Evolutionary conservation across 2,113 vertebrate genomes (phyloP), one percentile per base, ranked within the genome.

Genomic region (Tor tambroides): DNA sequence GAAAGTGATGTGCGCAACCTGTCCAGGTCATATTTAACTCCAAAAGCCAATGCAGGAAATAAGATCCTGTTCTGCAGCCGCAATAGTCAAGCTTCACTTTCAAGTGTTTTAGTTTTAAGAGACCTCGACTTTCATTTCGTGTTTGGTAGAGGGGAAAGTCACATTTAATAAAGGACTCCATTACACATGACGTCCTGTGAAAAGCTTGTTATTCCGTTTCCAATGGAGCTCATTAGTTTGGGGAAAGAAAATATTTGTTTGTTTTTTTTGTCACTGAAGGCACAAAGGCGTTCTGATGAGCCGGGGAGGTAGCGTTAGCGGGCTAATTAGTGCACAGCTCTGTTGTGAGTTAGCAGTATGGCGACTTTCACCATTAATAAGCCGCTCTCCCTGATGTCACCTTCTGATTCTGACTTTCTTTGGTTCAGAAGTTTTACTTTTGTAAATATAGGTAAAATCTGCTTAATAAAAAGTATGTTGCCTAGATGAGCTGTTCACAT

Each of bases 171-270:
- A 77, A 85, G 77, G 77, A 87, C 14, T 63, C 43, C 61, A 80
- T 71, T 84, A 83, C 72, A 85, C 38, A n/a, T 32, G 5, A 15
- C 17, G 35, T 80, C 61, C 56, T 21, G 35, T 38, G 71, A 85
- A 88, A 86, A 67, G 6, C 14, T 43, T 83, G 51, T 59, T 88
- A 17, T 85, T 80, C 84, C 28, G 23, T 35, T 84, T 85, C 76
- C 51, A 86, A 32, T 87, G 41, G 69, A 59, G 75, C 87, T 85
- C 77, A 83, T 89, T 91, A 90, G 84, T 89, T 86, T 88, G 41
- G 75, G 81, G 6, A 77, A 51, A 54, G 43, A 80, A 88, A 83
- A 65, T 38, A 61, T 21, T 43, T 69, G 15, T 32, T 69, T 77
- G 15, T 32, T 69, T 77, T 83, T 89, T 83, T 63, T 59, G 71